A percentile compares a stretch with the other conserved stretches of the same genome.
These are phyloP conservation scores for Xylota segnis DNA, from an alignment of 2,888 invertebrate genomes.

Conservation along the genomic window DNA sequence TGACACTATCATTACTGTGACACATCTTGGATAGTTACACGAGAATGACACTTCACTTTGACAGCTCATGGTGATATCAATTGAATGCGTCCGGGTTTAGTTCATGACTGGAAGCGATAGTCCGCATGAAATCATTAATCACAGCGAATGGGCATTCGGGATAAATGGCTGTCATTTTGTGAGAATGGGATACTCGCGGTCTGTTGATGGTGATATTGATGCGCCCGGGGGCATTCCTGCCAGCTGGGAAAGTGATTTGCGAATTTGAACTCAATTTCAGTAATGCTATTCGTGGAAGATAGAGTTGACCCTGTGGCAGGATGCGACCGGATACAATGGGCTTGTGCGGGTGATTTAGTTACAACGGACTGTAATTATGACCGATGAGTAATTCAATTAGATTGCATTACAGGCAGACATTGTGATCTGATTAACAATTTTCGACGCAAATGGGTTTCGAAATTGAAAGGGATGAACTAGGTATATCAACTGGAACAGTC, in stretches of 20 bases:
- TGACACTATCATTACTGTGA: slow-evolving; percentile 21
- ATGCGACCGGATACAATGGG: neutral
- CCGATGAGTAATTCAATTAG: slow-evolving; percentile 46
- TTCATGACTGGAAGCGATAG: slow-evolving; percentile 51
- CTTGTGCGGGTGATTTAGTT: slow-evolving; percentile 44
- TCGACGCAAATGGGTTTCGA: slow-evolving; percentile 19
- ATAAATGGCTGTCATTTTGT: slow-evolving; percentile 55
- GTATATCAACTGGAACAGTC: too few species aligned
- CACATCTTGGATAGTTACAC: slow-evolving; percentile 28
- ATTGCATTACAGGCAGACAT: neutral
- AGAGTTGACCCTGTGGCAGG: slow-evolving; percentile 19
- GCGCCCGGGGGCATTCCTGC: neutral
- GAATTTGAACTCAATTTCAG: slow-evolving; percentile 47
- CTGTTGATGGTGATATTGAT: slow-evolving; percentile 13
- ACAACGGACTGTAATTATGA: slow-evolving; percentile 22
- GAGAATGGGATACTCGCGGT: slow-evolving; percentile 48
- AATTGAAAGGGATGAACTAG: slow-evolving; percentile 3
- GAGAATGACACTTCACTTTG: slow-evolving; percentile 29
- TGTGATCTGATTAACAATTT: slow-evolving; percentile 5
- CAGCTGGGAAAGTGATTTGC: slow-evolving; percentile 54
- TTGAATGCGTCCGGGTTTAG: slow-evolving; percentile 24
- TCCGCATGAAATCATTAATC: slow-evolving; percentile 57
- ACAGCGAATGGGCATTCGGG: slow-evolving; percentile 34
- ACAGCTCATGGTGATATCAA: slow-evolving; percentile 23
- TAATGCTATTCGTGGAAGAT: slow-evolving; percentile 22